Percentiles rank a stretch among this genome's conserved stretches.
phyloP scores from a whole-genome alignment of 2,888 invertebrate genomes.

The Cosmorhoe ocellata region DNA sequence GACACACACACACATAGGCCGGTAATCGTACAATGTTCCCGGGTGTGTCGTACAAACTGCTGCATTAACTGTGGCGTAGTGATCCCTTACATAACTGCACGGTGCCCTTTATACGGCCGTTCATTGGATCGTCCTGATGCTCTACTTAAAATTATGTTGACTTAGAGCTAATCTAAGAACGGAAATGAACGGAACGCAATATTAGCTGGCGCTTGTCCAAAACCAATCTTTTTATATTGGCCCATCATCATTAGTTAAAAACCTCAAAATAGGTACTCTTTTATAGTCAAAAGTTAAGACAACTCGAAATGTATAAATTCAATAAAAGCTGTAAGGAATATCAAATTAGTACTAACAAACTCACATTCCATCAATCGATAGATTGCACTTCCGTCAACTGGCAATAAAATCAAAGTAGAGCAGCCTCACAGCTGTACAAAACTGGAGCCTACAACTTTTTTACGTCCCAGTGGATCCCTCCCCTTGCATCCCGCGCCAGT shows the following conservation, averaged over 20 bases:
- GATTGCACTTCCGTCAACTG: constrained; percentile 26
- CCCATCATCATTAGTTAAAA: too few relatives aligned
- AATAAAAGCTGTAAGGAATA: too few relatives aligned
- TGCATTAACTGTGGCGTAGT: constrained; percentile 13
- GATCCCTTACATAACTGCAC: constrained; percentile 36
- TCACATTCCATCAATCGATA: too few relatives aligned
- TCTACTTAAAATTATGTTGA: constrained; percentile 21
- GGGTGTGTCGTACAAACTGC: constrained; percentile 2
- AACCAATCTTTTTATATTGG: too few relatives aligned
- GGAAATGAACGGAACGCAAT: too few relatives aligned
- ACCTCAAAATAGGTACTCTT: too few relatives aligned
- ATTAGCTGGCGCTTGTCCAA: too few relatives aligned
- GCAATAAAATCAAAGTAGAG: constrained; percentile 56
- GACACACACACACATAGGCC: constrained; percentile 28
- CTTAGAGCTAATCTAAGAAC: too few relatives aligned
- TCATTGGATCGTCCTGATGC: constrained; percentile 17
- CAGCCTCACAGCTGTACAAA: constrained; percentile 52
- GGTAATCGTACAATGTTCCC: constrained; percentile 29
- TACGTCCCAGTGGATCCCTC: constrained; percentile 74
- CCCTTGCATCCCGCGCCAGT: constrained; percentile 61
- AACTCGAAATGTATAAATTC: too few relatives aligned
- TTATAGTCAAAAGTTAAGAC: too few relatives aligned
- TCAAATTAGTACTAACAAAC: too few relatives aligned
- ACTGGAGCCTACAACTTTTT: constrained; percentile 75
- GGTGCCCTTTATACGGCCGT: constrained; percentile 29